Evolutionary conservation across 2,113 vertebrate species (phyloP).

Genomic region (Rallus limicola): DNA sequence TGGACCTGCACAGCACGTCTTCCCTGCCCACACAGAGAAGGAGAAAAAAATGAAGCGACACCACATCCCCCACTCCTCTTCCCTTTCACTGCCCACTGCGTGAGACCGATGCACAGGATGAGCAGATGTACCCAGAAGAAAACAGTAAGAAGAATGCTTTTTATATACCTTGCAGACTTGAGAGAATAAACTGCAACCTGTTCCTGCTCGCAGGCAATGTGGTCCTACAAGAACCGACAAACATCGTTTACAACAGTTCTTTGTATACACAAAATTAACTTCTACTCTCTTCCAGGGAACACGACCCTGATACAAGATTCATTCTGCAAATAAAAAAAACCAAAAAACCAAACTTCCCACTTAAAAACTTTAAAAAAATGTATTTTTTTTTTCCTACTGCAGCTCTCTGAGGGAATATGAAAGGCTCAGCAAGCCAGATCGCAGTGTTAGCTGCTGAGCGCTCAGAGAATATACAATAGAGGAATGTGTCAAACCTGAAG

Average conservation of each 20-base stretch:
- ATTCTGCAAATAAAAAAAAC: neutral
- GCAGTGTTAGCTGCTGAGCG: neutral
- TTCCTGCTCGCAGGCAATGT: neutral
- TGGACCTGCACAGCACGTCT: neutral
- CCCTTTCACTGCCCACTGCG: neutral
- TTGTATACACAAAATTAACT: neutral
- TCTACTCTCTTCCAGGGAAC: neutral
- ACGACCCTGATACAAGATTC: neutral
- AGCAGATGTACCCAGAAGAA: neutral
- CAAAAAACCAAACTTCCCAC: neutral
- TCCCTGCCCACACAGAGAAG: rapidly evolving
- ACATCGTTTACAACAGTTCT: neutral
- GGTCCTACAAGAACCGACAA: neutral
- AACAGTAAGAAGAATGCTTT: neutral
- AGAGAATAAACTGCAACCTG: neutral
- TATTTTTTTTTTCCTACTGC: neutral
- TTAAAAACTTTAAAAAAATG: neutral
- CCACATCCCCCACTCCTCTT: neutral
- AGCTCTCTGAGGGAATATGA: neutral
- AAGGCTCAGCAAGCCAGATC: conserved; percentile 13
- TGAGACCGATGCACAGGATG: neutral
- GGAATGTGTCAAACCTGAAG: conserved; percentile 38
- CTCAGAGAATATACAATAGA: conserved; percentile 17
- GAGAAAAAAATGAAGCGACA: rapidly evolving
- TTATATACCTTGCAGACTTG: neutral